A percentile compares a stretch with the other conserved stretches of the same genome.
phyloP scores from a whole-genome alignment of 2,888 invertebrate genomes.

The Bellardia pandia region DNA sequence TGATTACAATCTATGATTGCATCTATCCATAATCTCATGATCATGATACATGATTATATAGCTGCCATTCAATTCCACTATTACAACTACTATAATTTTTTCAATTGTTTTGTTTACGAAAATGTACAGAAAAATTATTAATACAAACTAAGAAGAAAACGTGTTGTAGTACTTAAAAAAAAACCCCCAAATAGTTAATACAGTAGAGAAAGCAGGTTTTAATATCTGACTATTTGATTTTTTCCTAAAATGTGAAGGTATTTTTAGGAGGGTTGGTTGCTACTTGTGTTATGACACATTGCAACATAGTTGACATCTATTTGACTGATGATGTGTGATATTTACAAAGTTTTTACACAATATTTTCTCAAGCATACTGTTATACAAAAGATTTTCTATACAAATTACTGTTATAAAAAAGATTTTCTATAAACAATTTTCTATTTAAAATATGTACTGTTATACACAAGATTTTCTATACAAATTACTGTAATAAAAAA shows the following conservation, averaged over 20 bases:
- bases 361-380: too few relatives aligned
- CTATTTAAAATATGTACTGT: too few relatives aligned
- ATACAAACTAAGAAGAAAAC: conserved; percentile 1
- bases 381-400: too few relatives aligned
- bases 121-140: not conserved
- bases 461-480: too few relatives aligned
- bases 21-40: conserved; percentile 22
- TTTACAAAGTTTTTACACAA: too few relatives aligned
- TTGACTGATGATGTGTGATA: too few relatives aligned
- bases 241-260: conserved; percentile 24
- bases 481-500: too few relatives aligned
- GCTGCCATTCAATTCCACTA: conserved; percentile 23
- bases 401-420: too few relatives aligned
- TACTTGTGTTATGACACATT: not conserved
- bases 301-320: too few relatives aligned
- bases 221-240: not conserved
- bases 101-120: conserved; percentile 43
- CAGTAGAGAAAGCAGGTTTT: not conserved
- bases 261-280: conserved; percentile 5
- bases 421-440: too few relatives aligned
- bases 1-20: conserved; percentile 38
- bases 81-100: conserved; percentile 8
- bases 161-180: conserved; percentile 31
- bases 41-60: conserved; percentile 41
- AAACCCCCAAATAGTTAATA: conserved; percentile 22